phyloP scores from a whole-genome alignment of 1,140 invertebrate genomes.

The Trichomalopsis sarcophagae region DNA sequence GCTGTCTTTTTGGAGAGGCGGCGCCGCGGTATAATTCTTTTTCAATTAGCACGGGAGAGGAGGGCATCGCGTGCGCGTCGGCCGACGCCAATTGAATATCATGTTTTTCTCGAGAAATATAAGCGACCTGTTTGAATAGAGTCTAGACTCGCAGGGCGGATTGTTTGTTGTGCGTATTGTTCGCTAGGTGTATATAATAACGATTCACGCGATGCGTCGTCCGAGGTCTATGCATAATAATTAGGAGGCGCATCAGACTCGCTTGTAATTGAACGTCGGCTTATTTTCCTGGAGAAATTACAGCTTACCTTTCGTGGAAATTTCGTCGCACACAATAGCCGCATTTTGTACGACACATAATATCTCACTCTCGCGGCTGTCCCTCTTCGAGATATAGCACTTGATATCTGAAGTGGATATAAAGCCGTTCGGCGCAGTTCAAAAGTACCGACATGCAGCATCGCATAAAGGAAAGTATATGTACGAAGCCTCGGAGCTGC shows the following conservation, averaged over 20 bases:
- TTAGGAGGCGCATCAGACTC: background rate
- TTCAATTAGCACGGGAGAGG: slow-evolving; percentile 12
- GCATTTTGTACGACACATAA: no score
- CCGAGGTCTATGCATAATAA: background rate
- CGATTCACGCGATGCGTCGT: background rate
- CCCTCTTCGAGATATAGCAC: background rate
- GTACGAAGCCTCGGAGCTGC: background rate
- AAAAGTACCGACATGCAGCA: slow-evolving; percentile 16
- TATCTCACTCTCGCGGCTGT: background rate
- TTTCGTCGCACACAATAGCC: no score
- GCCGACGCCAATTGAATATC: background rate
- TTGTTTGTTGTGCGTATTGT: background rate
- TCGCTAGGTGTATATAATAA: background rate
- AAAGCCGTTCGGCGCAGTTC: slow-evolving; percentile 7
- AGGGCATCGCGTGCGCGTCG: background rate
- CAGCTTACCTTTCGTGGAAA: no score
- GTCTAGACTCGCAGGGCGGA: background rate
- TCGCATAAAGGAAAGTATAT: slow-evolving; percentile 7
- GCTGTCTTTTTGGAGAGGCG: background rate
- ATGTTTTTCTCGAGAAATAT: background rate
- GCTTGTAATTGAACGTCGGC: no score
- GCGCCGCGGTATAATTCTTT: background rate
- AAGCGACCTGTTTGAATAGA: background rate
- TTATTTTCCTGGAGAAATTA: no score
- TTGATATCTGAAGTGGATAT: slow-evolving; percentile 20